A percentile compares a stretch with the other conserved stretches of the same genome.
These are phyloP conservation scores for Phoenicopterus ruber DNA, from an alignment of 2,113 vertebrate species.

Conservation along the genomic window DNA sequence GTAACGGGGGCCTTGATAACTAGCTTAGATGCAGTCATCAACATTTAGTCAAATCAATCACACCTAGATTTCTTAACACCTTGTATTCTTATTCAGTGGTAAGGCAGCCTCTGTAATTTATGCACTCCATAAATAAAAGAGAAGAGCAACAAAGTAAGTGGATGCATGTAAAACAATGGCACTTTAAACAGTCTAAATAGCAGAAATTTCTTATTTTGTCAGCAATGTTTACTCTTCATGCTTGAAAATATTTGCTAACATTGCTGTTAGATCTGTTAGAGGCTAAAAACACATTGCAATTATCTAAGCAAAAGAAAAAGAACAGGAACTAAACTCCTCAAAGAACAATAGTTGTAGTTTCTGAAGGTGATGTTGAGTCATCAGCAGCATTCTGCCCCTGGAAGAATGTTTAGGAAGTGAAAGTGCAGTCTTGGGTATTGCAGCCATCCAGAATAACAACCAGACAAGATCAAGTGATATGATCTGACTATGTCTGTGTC, in stretches of 20 bases:
- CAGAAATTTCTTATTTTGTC: not conserved
- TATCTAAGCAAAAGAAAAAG: not conserved
- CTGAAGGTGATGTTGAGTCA: slow-evolving; percentile 50
- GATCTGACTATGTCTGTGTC: not conserved
- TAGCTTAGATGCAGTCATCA: not conserved
- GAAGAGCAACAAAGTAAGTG: not conserved
- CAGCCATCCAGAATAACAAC: slow-evolving; percentile 13
- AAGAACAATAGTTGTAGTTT: slow-evolving; percentile 12
- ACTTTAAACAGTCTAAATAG: not conserved
- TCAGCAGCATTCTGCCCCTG: not conserved
- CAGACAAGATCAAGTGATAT: slow-evolving; percentile 42
- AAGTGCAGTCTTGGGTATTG: slow-evolving; percentile 43
- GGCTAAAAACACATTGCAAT: not conserved
- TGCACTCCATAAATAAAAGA: not conserved
- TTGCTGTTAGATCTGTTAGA: not conserved
- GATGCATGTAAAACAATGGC: not conserved
- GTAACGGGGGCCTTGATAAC: not conserved
- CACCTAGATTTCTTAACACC: not conserved
- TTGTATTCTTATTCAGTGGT: not conserved
- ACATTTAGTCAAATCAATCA: not conserved
- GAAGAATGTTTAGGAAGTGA: slow-evolving; percentile 62
- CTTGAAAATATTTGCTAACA: not conserved
- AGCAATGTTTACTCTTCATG: not conserved
- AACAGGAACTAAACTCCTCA: slow-evolving; percentile 39
- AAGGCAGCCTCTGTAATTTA: not conserved